Evolutionary conservation across 2,113 vertebrate species (phyloP).

Genomic region (Heloderma charlesbogerti): DNA sequence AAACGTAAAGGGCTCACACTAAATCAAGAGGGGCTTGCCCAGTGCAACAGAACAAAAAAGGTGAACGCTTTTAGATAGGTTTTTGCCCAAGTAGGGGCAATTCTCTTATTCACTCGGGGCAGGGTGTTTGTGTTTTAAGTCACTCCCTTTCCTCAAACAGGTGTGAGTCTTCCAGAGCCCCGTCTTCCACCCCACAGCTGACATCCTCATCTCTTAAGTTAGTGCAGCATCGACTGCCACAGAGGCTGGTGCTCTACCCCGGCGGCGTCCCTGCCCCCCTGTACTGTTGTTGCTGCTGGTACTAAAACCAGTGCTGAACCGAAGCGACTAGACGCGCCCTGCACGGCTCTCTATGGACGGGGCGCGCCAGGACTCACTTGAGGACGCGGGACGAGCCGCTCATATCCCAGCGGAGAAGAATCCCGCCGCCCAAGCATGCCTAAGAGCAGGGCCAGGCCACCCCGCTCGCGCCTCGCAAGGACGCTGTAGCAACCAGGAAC

Average conservation of each 20-base stretch:
- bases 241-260: too few relatives aligned
- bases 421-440: constrained; percentile 39
- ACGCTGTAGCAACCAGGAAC: not conserved
- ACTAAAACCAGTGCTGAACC: not conserved
- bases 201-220: too few relatives aligned
- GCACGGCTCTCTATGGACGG: too few relatives aligned
- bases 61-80: too few relatives aligned
- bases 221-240: too few relatives aligned
- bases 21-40: not conserved
- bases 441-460: constrained; percentile 7
- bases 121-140: too few relatives aligned
- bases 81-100: too few relatives aligned
- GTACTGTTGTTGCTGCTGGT: not conserved
- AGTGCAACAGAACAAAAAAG: too few relatives aligned
- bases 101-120: too few relatives aligned
- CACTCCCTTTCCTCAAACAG: too few relatives aligned
- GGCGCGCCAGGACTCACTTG: constrained; percentile 57
- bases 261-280: not conserved
- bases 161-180: too few relatives aligned
- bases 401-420: not conserved
- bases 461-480: not conserved
- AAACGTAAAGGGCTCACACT: not conserved
- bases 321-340: not conserved
- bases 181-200: too few relatives aligned
- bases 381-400: not conserved